Base-by-base conservation (phyloP, 2,888 invertebrate genomes). In the Piscicola geometra region DNA sequence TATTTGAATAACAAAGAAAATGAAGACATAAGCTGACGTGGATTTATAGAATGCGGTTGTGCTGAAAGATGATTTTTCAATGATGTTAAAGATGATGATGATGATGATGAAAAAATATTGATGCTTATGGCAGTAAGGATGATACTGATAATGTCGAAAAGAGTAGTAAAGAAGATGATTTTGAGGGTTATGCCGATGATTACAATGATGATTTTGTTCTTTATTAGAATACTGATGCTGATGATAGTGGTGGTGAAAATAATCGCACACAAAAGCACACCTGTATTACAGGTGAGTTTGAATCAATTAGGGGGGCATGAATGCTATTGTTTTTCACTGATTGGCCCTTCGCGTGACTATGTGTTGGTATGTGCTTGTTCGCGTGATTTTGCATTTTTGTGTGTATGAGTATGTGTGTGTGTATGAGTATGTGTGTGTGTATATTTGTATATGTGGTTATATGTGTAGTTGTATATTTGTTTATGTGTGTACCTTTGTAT, bases 241-340 rank as follows among this genome's bases (percentile, higher is more conserved):
- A 64, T 64, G 64, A 9, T 64, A n/a, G 5, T 64, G 64, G n/a
- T 64, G 64, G n/a, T 64, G n/a, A 21, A 64, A 64, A 64, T 64
- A 64, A 64, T 64, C 9, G 30, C 64, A 64, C 25, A 64, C 41
- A 41, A 41, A 41, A 15, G 41, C 41, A 41, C 41, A 41, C 41
- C 41, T 41, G 41, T 41, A 41, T 9, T 41, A 41, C 41, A 41
- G 41, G 41, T 41, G 41, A 15, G 41, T 41, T 41, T 41, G 41
- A 41, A 41, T 41, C 41, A 41, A 41, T 41, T 41, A 41, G 41
- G 15, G 15, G 41, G 41, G 41, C 41, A 41, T 41, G 41, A 41
- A 41, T 9, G 9, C 41, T 41, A 41, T 41, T 41, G 64, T 64
- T n/a, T 28, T 21, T n/a, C 30, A 64, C 30, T 64, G 64, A 64